phyloP scores from a whole-genome alignment of 1,140 invertebrate species.

The Neodiprion lecontei region DNA sequence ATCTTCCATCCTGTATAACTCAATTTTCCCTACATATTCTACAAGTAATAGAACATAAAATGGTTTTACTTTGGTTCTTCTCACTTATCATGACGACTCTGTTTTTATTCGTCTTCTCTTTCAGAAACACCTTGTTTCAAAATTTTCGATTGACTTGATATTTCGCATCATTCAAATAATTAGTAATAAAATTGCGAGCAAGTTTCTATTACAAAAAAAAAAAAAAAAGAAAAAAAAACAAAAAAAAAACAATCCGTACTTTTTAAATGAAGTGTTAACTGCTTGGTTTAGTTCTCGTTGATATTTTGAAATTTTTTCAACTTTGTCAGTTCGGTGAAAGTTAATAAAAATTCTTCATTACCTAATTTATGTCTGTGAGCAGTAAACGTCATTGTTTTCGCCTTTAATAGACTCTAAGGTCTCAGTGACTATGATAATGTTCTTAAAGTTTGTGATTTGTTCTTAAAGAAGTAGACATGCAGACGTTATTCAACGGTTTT shows the following conservation, averaged over 20 bases:
- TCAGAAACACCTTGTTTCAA: too few species aligned
- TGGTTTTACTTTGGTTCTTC: too few species aligned
- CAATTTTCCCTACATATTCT: too few species aligned
- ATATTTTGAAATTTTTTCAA: slow-evolving; percentile 31
- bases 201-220: too few species aligned
- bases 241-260: neutral
- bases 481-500: neutral
- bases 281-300: slow-evolving; percentile 18
- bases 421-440: neutral
- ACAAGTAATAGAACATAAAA: too few species aligned
- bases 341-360: slow-evolving; percentile 28
- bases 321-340: slow-evolving; percentile 31
- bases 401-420: slow-evolving; percentile 34
- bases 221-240: too few species aligned
- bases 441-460: slow-evolving; percentile 5
- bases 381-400: slow-evolving; percentile 23
- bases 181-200: too few species aligned
- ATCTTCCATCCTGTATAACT: too few species aligned
- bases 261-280: neutral
- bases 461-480: neutral
- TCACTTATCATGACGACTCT: too few species aligned
- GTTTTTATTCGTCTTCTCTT: too few species aligned
- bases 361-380: slow-evolving; percentile 31
- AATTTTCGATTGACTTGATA: too few species aligned
- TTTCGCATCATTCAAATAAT: too few species aligned